Percentiles rank a stretch among this genome's conserved stretches.
phyloP scores from a whole-genome alignment of 2,888 invertebrate species.

The Ichneumoninae sp. region DNA sequence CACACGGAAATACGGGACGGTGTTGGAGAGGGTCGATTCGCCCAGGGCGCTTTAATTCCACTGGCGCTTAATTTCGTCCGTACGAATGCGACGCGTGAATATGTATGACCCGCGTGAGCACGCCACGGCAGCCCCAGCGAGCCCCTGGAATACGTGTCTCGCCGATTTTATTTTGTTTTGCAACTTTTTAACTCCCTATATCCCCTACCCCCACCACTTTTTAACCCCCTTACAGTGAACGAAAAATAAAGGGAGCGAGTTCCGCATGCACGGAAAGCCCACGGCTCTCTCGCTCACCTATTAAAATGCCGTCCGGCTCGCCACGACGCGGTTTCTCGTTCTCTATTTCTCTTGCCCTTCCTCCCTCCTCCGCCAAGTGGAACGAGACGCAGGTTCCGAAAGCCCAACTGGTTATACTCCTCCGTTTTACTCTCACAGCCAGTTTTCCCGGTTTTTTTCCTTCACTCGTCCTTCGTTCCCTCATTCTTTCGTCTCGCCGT shows the following conservation, averaged over 20 bases:
- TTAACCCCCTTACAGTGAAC: neutral
- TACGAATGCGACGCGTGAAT: slow-evolving; percentile 77
- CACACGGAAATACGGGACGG: slow-evolving; percentile 16
- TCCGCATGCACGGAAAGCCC: slow-evolving; percentile 54
- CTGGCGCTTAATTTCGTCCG: slow-evolving; percentile 69
- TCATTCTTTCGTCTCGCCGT: slow-evolving; percentile 58
- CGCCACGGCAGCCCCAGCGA: slow-evolving; percentile 19
- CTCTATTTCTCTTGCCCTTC: slow-evolving; percentile 19
- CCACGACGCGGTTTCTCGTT: slow-evolving; percentile 28
- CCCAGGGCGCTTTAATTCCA: slow-evolving; percentile 75
- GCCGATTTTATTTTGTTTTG: slow-evolving; percentile 64
- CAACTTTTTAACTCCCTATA: slow-evolving; percentile 54
- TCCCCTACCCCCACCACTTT: neutral
- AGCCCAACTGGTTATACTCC: slow-evolving; percentile 7
- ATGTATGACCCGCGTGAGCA: slow-evolving; percentile 64
- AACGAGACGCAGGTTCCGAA: slow-evolving; percentile 16
- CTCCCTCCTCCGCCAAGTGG: slow-evolving; percentile 31
- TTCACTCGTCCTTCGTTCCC: neutral
- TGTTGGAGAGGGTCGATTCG: slow-evolving; percentile 50
- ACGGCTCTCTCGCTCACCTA: slow-evolving; percentile 63
- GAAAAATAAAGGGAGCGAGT: slow-evolving; percentile 67
- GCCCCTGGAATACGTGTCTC: slow-evolving; percentile 51
- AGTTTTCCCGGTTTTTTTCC: slow-evolving; percentile 18
- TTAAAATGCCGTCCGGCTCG: slow-evolving; percentile 46
- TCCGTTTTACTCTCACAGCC: neutral